These are phyloP conservation scores for Heliconius ethilla DNA, from an alignment of 2,888 invertebrate genomes.

Conservation along the genomic window DNA sequence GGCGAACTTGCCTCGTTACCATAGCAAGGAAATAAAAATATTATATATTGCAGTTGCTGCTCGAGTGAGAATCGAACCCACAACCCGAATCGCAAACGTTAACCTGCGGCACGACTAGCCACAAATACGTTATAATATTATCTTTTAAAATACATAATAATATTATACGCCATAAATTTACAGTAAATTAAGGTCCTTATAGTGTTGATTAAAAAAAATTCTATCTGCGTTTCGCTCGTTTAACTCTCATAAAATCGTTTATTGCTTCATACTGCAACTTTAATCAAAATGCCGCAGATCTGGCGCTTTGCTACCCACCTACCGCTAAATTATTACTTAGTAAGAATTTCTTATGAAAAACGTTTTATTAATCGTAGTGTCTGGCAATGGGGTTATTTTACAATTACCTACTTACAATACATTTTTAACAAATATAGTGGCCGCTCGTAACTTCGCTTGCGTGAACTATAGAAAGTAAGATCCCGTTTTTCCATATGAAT, in stretches of 20 bases:
- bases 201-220: constrained; percentile 11
- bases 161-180: not conserved
- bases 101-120: too few species aligned
- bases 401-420: not conserved
- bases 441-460: not conserved
- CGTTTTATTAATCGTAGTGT: not conserved
- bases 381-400: not conserved
- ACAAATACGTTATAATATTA: not conserved
- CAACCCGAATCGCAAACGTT: too few species aligned
- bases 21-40: too few species aligned
- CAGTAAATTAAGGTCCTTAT: not conserved
- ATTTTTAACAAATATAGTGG: not conserved
- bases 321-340: constrained; percentile 15
- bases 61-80: too few species aligned
- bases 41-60: too few species aligned
- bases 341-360: not conserved
- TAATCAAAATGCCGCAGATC: constrained; percentile 20
- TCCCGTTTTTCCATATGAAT: not conserved
- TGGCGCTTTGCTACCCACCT: not conserved
- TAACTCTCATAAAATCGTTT: constrained; percentile 24
- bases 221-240: constrained; percentile 24
- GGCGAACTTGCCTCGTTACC: too few species aligned
- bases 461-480: not conserved
- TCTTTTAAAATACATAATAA: not conserved
- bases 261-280: constrained; percentile 20